Conservation (phyloP, 2,797 vertebrate species). For the Amazona finschi region DNA sequence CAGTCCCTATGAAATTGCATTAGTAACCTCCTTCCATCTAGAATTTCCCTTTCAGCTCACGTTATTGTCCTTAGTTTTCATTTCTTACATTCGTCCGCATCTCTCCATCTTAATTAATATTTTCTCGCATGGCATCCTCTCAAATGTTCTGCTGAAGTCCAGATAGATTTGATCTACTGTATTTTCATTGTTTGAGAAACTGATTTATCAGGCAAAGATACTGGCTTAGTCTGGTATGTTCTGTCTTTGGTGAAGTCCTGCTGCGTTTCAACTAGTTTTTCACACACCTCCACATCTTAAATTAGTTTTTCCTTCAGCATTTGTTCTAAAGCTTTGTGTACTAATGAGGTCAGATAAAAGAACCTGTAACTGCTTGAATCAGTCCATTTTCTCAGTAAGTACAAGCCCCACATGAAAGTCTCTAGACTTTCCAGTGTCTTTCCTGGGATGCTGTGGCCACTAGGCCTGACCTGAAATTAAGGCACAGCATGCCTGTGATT, state of each 20-base stretch:
- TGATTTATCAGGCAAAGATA: slow-evolving; percentile 9
- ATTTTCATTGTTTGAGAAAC: slow-evolving; percentile 14
- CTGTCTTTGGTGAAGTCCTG: neutral
- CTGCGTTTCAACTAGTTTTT: slow-evolving; percentile 21
- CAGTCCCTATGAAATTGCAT: neutral
- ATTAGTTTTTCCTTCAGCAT: neutral
- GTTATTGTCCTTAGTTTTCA: neutral
- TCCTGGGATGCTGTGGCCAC: neutral
- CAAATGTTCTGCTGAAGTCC: slow-evolving; percentile 11
- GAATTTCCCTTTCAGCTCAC: neutral
- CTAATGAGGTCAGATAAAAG: neutral
- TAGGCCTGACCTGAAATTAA: neutral
- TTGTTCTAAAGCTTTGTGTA: slow-evolving; percentile 6
- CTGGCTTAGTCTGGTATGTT: neutral
- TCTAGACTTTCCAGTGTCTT: neutral
- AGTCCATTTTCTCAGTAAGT: neutral
- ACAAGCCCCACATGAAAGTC: neutral
- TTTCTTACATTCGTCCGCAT: slow-evolving; percentile 8
- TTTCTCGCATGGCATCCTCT: neutral
- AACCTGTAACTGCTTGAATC: neutral
- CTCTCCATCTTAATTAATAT: slow-evolving; percentile 55
- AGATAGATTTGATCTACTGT: slow-evolving; percentile 12
- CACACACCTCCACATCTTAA: neutral
- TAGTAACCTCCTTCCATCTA: neutral
- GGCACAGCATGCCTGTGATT: neutral